Percentiles rank a stretch among this genome's conserved stretches.
Evolutionary conservation across 2,797 vertebrate species (phyloP).

Genomic region (Chaetophractus vellerosus): DNA sequence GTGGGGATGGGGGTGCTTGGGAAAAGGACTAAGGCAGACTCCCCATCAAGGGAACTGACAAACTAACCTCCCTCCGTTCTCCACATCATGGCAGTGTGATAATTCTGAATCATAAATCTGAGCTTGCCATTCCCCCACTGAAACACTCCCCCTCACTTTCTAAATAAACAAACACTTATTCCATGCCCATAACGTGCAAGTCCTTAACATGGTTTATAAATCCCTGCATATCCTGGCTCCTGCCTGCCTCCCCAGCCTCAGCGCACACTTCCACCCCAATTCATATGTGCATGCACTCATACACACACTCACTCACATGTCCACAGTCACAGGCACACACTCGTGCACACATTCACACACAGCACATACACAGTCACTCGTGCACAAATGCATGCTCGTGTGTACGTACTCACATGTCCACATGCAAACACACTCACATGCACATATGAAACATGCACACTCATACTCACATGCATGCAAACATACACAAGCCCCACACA

Average conservation of each 20-base stretch:
- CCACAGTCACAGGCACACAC: too few species aligned
- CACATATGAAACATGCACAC: too few species aligned
- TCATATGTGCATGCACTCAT: too few species aligned
- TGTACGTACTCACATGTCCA: too few species aligned
- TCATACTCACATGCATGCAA: too few species aligned
- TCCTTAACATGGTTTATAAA: not conserved
- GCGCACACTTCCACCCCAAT: not conserved
- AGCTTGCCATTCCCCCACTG: constrained; percentile 3
- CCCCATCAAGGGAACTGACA: not conserved
- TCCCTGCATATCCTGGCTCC: not conserved
- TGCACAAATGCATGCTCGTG: too few species aligned
- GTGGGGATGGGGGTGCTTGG: not conserved
- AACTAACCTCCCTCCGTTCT: not conserved
- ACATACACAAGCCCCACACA: too few species aligned
- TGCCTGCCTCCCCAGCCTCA: not conserved
- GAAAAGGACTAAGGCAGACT: not conserved
- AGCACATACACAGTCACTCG: too few species aligned
- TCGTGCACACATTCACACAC: too few species aligned
- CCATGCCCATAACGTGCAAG: not conserved
- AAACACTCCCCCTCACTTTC: constrained; percentile 53
- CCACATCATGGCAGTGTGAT: not conserved
- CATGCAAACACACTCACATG: too few species aligned
- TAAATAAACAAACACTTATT: constrained; percentile 57
- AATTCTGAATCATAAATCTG: constrained; percentile 65
- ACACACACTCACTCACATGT: too few species aligned